phyloP scores from a whole-genome alignment of 2,113 vertebrate genomes.

The Prinia subflava region DNA sequence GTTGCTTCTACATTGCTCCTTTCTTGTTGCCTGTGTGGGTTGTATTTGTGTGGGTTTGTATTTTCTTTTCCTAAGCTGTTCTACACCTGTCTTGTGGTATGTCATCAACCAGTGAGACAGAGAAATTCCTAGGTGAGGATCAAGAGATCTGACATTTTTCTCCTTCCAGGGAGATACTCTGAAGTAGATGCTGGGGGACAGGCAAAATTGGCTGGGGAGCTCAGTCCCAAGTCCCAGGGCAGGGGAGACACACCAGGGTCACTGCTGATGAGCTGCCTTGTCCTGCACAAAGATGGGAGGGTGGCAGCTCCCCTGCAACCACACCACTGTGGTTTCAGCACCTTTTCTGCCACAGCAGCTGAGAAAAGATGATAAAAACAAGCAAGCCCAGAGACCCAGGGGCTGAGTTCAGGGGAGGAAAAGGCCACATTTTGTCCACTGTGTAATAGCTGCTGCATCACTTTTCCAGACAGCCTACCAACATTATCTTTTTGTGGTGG shows the following conservation, averaged over 20 bases:
- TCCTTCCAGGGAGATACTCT: background rate
- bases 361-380: background rate
- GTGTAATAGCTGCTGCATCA: background rate
- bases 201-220: background rate
- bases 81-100: background rate
- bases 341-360: background rate
- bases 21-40: background rate
- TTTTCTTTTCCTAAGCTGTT: background rate
- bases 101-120: background rate
- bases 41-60: fast-evolving
- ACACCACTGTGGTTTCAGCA: background rate
- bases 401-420: background rate
- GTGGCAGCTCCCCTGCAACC: background rate
- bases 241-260: fast-evolving
- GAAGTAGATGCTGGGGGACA: background rate
- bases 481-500: background rate
- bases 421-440: fast-evolving
- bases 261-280: background rate
- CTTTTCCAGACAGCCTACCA: background rate
- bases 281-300: background rate
- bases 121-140: background rate
- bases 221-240: background rate
- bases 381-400: background rate
- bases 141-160: background rate
- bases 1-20: background rate